Conservation (phyloP, 2,113 vertebrate species). For the Stegostoma tigrinum region DNA sequence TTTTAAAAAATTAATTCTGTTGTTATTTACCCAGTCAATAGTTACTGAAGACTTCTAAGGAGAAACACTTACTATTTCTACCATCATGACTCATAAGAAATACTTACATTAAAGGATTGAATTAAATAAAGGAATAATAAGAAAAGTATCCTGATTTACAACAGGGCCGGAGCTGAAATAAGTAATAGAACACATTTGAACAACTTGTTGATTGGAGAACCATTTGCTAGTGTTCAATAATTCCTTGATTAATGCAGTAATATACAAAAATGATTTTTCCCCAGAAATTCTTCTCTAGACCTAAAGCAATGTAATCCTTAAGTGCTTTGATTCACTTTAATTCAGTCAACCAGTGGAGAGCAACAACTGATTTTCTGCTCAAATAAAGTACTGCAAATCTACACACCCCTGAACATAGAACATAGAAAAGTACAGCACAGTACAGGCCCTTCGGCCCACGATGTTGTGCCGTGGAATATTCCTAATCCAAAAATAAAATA, state of each 20-base stretch:
- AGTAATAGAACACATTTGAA: neutral
- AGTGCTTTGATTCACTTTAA: neutral
- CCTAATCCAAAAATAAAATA: no score
- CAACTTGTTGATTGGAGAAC: neutral
- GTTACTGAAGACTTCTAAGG: no score
- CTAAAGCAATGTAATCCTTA: neutral
- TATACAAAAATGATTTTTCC: neutral
- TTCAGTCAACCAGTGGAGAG: neutral
- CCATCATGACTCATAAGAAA: neutral
- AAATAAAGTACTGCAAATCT: no score
- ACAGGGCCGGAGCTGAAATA: neutral
- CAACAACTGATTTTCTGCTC: neutral
- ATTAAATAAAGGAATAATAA: neutral
- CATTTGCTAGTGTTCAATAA: neutral
- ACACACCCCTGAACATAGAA: no score
- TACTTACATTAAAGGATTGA: no score
- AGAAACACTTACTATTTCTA: neutral
- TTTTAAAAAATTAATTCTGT: no score
- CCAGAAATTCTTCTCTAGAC: neutral
- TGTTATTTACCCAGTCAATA: no score
- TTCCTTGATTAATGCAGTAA: neutral
- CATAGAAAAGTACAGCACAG: no score
- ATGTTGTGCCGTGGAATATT: no score
- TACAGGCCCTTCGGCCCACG: no score
- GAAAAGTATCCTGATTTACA: neutral